Conservation (phyloP, 2,888 invertebrate genomes). For the Drosophila crucigera region DNA sequence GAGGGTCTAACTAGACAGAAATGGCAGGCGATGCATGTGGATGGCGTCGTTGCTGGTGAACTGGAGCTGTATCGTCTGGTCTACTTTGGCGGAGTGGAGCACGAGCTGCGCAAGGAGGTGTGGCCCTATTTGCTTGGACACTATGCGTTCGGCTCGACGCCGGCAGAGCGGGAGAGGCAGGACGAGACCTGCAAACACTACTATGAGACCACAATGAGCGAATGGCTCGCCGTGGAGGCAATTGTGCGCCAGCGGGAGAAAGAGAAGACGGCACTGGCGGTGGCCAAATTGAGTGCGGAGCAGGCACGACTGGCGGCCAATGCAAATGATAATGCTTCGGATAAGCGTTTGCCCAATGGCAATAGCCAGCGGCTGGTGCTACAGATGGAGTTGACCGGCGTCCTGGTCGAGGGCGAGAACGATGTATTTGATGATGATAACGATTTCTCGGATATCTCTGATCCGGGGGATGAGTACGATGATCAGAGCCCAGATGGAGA, state of each 20-base stretch:
- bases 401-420: conserved; percentile 86
- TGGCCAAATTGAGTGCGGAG: conserved; percentile 88
- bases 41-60: conserved; percentile 88
- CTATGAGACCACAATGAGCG: conserved; percentile 96
- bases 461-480: conserved; percentile 84
- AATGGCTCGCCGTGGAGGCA: conserved; percentile 97
- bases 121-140: conserved; percentile 96
- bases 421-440: conserved; percentile 86
- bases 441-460: conserved; percentile 86
- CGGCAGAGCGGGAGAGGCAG: conserved; percentile 88
- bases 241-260: conserved; percentile 93
- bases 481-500: conserved; percentile 40
- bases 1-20: conserved; percentile 91
- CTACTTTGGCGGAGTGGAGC: conserved; percentile 94
- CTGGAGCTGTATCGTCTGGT: conserved; percentile 92
- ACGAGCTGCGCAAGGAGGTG: conserved; percentile 91
- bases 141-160: conserved; percentile 91
- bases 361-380: not conserved
- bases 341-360: conserved; percentile 36
- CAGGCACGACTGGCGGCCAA: conserved; percentile 85
- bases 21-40: conserved; percentile 90
- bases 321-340: conserved; percentile 59
- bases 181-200: conserved; percentile 89
- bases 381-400: conserved; percentile 43
- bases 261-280: conserved; percentile 93